Evolutionary conservation across 2,113 vertebrate genomes (phyloP).

Genomic region (Bos taurus): ARS-UCD2.0 NC_037329.1:96423001-96423500

Average conservation of each 20-base stretch:
- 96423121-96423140: background rate
- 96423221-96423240: accelerated
- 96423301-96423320: background rate
- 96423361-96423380: background rate
- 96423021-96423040: background rate
- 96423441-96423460: background rate
- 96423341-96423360: background rate
- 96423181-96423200: background rate
- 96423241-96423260: background rate
- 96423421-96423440: background rate
- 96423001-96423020: background rate
- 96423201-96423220: background rate
- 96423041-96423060: background rate
- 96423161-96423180: background rate
- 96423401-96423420: background rate
- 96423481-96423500: background rate
- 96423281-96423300: background rate
- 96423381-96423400: background rate
- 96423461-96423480: background rate
- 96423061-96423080: background rate
- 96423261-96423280: background rate
- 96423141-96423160: background rate
- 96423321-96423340: background rate
- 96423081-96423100: background rate
- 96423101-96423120: background rate